Base-by-base conservation (phyloP, 2,113 vertebrate genomes). In the Eublepharis macularius region DNA sequence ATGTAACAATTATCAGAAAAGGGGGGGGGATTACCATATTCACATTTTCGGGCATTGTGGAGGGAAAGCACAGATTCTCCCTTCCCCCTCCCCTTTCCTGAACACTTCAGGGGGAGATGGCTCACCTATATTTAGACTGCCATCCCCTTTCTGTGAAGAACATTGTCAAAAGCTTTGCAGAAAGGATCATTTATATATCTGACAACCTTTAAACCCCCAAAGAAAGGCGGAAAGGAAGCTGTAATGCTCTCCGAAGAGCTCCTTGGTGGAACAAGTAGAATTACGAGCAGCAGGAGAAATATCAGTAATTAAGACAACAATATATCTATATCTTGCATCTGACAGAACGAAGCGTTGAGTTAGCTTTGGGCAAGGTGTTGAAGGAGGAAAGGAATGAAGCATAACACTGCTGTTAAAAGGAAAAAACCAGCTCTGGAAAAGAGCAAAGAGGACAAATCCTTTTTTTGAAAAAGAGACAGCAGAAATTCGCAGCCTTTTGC, bases 231-330 rank as follows among this genome's bases (percentile, higher is more conserved):
- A 39, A 92, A 90, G 69, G 84, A 86, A 87, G 76, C 26, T 6
- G 41, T 60, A 89, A 91, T 92, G 83, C 76, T 94, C 89, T 95
- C 92, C 92, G 83, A 94, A 95, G 90, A 88, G 87, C 80, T 90
- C 84, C 91, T 93, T 93, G 79, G 88, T 85, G 85, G 70, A 83
- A 88, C 72, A 89, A 93, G 85, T 72, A 93, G 85, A 95, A 94
- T 95, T 93, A 94, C 91, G 90, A 95, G 80, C 89, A 94, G 87
- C 88, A 85, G 87, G 90, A 94, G 83, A 94, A 96, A 94, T 87
- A 91, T 68, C 57, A 93, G 89, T 94, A 95, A 95, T 95, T 94
- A 95, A 93, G 94, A 95, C 93, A 94, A 94, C 87, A 88, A 91
- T 91, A 90, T 94, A 89, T 93, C 90, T 94, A 45, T 93, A 93